Evolutionary conservation across 2,113 vertebrate genomes (phyloP), one percentile per base, ranked within the genome.

Genomic region (Equus quagga): DNA sequence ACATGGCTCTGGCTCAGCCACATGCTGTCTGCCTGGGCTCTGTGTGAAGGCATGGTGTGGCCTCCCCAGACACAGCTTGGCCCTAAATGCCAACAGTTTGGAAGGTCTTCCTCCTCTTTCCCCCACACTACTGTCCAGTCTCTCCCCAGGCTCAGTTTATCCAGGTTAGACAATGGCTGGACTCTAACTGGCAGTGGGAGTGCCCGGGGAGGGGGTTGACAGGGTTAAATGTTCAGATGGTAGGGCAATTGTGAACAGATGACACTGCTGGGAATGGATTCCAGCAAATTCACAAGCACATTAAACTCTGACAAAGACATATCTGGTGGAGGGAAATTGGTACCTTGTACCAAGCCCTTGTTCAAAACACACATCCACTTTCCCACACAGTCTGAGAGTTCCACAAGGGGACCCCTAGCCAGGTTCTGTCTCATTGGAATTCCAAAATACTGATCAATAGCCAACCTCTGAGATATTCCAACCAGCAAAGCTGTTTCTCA

Each of bases 161-260:
- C 82, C 64, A 89, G n/a, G 75, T 60, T 65, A 64, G 78, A 80
- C 89, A 97, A 96, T 97, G 94, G 85, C 89, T 94, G 78, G 93
- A 70, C 58, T 91, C 46, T 84, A 41, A 58, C 44, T 51, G 41
- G n/a, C n/a, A 72, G 49, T 24, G 23, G 33, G 3, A 26, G 28
- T 85, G 26, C 51, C 84, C 78, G 36, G 56, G 31, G 89, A 14
- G 70, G 17, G 12, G 18, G 1, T 36, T 70, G 56, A 96, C 33
- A 85, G 67, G 89, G 67, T 91, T 93, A 96, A 95, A 64, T 87
- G 91, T 94, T 97, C 96, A 98, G 96, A 97, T 96, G 96, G 86
- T n/a, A 93, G 70, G 75, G 93, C 46, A 97, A 92, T 95, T 49
- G 1, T 0, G 9, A 92, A 82, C 94, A 97, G 97, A 93, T 97